phyloP scores from a whole-genome alignment of 2,113 vertebrate species.

The Poecilia latipinna region DNA sequence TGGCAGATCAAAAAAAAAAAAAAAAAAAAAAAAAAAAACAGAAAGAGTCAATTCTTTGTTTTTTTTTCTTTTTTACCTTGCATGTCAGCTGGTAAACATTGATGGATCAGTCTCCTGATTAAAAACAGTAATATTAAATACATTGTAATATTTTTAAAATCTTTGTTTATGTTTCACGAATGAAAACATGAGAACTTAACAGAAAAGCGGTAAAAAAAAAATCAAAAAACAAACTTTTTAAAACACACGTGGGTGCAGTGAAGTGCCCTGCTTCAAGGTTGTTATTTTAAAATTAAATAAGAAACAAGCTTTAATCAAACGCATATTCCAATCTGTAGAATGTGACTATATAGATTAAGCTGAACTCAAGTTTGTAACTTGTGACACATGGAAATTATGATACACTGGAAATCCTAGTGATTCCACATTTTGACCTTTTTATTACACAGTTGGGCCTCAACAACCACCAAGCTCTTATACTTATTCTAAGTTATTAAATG shows the following conservation, averaged over 20 bases:
- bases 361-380: too few species aligned
- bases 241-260: not conserved
- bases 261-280: too few species aligned
- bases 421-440: too few species aligned
- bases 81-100: constrained; percentile 39
- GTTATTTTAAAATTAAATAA: too few species aligned
- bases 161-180: not conserved
- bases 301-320: too few species aligned
- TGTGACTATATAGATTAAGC: too few species aligned
- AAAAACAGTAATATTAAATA: constrained; percentile 2
- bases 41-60: constrained; percentile 31
- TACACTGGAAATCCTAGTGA: too few species aligned
- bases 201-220: not conserved
- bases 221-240: not conserved
- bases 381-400: too few species aligned
- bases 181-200: too few species aligned
- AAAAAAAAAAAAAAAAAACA: too few species aligned
- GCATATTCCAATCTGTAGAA: too few species aligned
- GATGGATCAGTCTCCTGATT: constrained; percentile 52
- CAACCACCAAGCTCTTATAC: not conserved
- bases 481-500: not conserved
- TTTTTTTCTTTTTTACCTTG: constrained; percentile 22
- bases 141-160: not conserved
- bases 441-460: too few species aligned
- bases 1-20: constrained; percentile 57